Evolutionary conservation across 1,140 invertebrate species (phyloP).

Genomic region (Drosophila hydei): DNA sequence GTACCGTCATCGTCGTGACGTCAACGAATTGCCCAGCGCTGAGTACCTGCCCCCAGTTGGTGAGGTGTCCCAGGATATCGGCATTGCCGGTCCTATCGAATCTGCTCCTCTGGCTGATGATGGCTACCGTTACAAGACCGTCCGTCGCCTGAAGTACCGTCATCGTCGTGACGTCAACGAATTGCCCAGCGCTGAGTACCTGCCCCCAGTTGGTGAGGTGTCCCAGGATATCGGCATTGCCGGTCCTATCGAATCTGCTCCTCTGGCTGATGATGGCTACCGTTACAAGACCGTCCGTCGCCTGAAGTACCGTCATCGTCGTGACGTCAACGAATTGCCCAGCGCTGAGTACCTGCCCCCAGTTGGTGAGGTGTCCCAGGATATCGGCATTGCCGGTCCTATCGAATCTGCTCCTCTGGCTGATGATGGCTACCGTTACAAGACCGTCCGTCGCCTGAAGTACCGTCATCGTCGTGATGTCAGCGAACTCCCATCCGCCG

Average conservation of each 20-base stretch:
- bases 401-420: slow-evolving; percentile 3
- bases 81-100: slow-evolving; percentile 32
- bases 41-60: slow-evolving; percentile 71
- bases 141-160: slow-evolving; percentile 29
- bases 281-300: slow-evolving; percentile 73
- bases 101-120: slow-evolving; percentile 5
- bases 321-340: slow-evolving; percentile 45
- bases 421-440: slow-evolving; percentile 64
- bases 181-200: neutral
- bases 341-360: slow-evolving; percentile 70
- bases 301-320: slow-evolving; percentile 65
- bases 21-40: slow-evolving; percentile 52
- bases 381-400: slow-evolving; percentile 35
- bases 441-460: slow-evolving; percentile 52
- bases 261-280: slow-evolving; percentile 62
- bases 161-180: neutral
- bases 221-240: neutral
- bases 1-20: slow-evolving; percentile 67
- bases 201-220: neutral
- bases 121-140: slow-evolving; percentile 73
- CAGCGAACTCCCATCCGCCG: too few relatives aligned
- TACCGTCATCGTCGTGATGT: neutral
- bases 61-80: slow-evolving; percentile 32
- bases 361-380: slow-evolving; percentile 37
- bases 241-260: neutral